Evolutionary conservation across 2,797 vertebrate species (phyloP), one percentile per base, ranked within the genome.

Genomic region (Scolopax rusticola): DNA sequence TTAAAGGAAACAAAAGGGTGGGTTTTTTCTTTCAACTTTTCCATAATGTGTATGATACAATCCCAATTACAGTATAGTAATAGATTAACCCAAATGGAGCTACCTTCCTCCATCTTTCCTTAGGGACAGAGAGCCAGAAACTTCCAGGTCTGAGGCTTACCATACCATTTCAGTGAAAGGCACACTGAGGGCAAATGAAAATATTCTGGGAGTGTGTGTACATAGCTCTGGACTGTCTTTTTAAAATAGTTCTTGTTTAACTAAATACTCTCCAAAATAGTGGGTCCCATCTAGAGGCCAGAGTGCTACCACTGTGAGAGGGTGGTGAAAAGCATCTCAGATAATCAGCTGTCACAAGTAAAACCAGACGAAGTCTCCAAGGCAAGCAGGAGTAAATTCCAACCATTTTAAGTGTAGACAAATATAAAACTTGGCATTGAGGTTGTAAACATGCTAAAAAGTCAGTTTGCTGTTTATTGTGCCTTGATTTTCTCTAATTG

Each of bases 271-370:
- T 80, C 60, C 71, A 80, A 92, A 92, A 38, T 1, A 85, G 41
- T 43, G 71, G 71, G 36, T 89, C 73, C 50, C 27, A 24, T 74
- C 53, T 68, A 65, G 69, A 89, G 68, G 88, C 61, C 47, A 80
- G 54, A 75, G 23, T 74, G 73, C 57, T 91, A 43, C 50, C 45
- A 21, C 68, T 57, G 11, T 30, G 48, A 82, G 81, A 89, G 93
- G 75, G 96, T 85, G 94, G 73, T 87, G 95, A 96, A 96, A 97
- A 97, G 84, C 90, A 87, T 87, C 90, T 95, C 86, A 94, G 93
- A 92, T 96, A 96, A 95, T 89, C 56, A 57, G 83, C 78, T 95
- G 91, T 91, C 67, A 65, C 53, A 90, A 76, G 81, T 90, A 68
- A 95, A 97, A 93, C 71, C 91, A 96, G 93, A 84, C 74, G 65